These are phyloP conservation scores for Eupithecia vulgata DNA, from an alignment of 2,888 invertebrate species.

Conservation along the genomic window DNA sequence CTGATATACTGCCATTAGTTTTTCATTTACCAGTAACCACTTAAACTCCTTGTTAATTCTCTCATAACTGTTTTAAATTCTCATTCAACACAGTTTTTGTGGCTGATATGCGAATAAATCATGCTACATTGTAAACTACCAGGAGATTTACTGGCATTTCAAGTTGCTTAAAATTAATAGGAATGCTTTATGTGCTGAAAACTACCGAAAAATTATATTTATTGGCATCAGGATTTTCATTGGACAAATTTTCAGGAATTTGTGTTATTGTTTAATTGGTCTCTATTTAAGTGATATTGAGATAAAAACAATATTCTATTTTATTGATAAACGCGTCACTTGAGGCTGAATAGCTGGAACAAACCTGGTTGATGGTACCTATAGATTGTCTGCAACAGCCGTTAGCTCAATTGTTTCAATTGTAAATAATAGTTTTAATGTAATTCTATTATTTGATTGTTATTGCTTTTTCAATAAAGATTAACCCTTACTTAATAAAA, in stretches of 20 bases:
- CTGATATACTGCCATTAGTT: slow-evolving; percentile 42
- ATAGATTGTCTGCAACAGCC: too few species aligned
- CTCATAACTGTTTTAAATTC: slow-evolving; percentile 45
- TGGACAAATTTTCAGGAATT: not conserved
- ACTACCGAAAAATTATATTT: not conserved
- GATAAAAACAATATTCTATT: not conserved
- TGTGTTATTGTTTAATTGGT: not conserved
- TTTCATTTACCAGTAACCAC: slow-evolving; percentile 44
- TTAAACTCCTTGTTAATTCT: slow-evolving; percentile 45
- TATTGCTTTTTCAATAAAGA: too few species aligned
- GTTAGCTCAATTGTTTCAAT: too few species aligned
- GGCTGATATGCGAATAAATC: slow-evolving; percentile 40
- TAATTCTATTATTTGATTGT: too few species aligned
- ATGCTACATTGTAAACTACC: slow-evolving; percentile 33
- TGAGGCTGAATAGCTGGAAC: not conserved
- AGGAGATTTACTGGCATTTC: slow-evolving; percentile 38
- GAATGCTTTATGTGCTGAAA: not conserved
- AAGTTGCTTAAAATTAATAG: slow-evolving; percentile 35
- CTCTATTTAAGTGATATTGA: not conserved
- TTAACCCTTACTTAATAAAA: not conserved
- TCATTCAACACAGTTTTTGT: slow-evolving; percentile 45
- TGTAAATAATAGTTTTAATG: too few species aligned
- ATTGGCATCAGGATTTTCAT: not conserved
- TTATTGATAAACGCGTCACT: not conserved
- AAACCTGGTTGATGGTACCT: not conserved